A percentile compares a stretch with the other conserved stretches of the same genome.
phyloP scores from a whole-genome alignment of 2,113 vertebrate species.

The Nycticryphes semicollaris region DNA sequence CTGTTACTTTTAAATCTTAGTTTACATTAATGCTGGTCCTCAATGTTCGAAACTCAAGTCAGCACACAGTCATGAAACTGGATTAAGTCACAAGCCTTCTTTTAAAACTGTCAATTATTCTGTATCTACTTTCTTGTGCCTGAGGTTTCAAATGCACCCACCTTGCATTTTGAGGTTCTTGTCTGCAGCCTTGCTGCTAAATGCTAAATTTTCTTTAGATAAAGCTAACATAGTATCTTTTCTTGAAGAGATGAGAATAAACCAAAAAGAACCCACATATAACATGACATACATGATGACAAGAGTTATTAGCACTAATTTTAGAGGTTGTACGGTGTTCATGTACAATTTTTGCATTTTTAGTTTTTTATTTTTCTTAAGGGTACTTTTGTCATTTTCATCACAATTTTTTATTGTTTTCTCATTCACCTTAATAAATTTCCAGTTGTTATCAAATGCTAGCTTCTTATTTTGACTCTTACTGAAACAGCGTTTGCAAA shows the following conservation, averaged over 20 bases:
- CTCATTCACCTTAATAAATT: not conserved
- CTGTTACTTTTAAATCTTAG: not conserved
- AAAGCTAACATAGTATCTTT: not conserved
- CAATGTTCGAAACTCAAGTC: not conserved
- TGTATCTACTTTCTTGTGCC: not conserved
- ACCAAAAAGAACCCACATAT: not conserved
- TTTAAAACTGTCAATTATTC: not conserved
- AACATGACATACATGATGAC: not conserved
- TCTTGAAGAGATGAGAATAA: not conserved
- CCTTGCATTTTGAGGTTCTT: not conserved
- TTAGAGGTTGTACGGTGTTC: not conserved
- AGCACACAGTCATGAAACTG: not conserved
- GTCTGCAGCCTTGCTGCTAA: not conserved
- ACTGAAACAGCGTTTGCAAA: not conserved
- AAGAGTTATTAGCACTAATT: not conserved
- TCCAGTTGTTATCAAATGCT: not conserved
- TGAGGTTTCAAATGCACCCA: not conserved
- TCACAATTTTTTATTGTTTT: not conserved
- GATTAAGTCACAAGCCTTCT: not conserved
- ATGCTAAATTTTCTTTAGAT: not conserved
- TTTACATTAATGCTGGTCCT: not conserved
- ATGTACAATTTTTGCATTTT: not conserved
- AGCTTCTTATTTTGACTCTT: not conserved
- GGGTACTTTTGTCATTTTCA: not conserved
- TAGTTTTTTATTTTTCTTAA: not conserved